Conservation (phyloP, 2,888 invertebrate species). For the Boloria selene region DNA sequence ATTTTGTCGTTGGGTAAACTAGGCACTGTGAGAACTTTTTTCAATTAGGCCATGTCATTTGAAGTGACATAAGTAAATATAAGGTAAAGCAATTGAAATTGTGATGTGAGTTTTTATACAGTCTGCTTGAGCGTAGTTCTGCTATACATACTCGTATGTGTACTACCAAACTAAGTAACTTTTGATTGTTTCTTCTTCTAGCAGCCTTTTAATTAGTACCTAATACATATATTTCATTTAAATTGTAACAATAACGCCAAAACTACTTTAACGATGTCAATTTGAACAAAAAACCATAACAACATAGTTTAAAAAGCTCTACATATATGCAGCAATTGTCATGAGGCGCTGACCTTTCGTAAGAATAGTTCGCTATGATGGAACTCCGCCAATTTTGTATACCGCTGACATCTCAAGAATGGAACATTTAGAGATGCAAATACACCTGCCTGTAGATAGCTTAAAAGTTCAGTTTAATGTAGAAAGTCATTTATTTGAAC, state of each 20-base stretch:
- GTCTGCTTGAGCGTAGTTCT: neutral
- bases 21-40: conserved; percentile 41
- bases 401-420: conserved; percentile 28
- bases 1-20: conserved; percentile 43
- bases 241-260: too few relatives aligned
- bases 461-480: neutral
- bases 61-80: conserved; percentile 39
- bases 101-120: neutral
- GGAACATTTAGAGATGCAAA: conserved; percentile 28
- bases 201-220: too few relatives aligned
- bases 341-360: conserved; percentile 38
- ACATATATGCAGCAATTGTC: conserved; percentile 31
- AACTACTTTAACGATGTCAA: too few relatives aligned
- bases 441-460: neutral
- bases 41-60: conserved; percentile 38
- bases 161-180: too few relatives aligned
- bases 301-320: too few relatives aligned
- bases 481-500: neutral
- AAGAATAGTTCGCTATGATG: conserved; percentile 36
- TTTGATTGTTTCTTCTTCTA: too few relatives aligned
- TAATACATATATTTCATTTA: too few relatives aligned
- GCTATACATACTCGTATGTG: too few relatives aligned
- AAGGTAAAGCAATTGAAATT: conserved; percentile 22
- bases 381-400: conserved; percentile 38
- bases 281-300: too few relatives aligned